Evolutionary conservation across 1,140 invertebrate genomes (phyloP).

Genomic region (Mamestra configurata): DNA sequence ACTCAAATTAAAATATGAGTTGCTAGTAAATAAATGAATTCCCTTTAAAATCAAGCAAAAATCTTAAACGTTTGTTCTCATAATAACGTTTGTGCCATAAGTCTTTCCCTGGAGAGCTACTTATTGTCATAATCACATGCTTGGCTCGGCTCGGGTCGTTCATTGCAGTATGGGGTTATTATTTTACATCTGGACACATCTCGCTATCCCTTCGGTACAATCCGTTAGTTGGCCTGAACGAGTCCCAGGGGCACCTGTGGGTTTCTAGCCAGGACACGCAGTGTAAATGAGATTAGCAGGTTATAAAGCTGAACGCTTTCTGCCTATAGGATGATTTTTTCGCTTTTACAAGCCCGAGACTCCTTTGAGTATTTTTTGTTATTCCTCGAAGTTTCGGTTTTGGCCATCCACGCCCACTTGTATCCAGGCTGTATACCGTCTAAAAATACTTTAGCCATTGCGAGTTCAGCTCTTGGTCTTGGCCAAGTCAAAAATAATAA

Average conservation of each 20-base stretch:
- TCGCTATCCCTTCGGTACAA: neutral
- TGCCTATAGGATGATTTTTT: too few species aligned
- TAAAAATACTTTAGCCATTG: too few species aligned
- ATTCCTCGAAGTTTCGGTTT: too few species aligned
- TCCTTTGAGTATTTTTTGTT: too few species aligned
- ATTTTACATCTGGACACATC: neutral
- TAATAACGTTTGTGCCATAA: neutral
- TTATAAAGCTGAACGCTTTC: too few species aligned
- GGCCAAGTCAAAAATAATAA: neutral
- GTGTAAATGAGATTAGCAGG: neutral
- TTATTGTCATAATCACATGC: neutral
- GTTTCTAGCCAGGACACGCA: neutral
- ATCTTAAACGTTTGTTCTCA: neutral
- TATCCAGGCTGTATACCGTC: too few species aligned
- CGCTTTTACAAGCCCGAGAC: too few species aligned
- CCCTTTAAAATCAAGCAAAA: neutral
- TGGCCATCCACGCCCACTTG: too few species aligned
- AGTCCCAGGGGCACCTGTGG: neutral
- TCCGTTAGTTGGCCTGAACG: neutral
- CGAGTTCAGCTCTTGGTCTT: too few species aligned
- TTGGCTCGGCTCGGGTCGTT: neutral
- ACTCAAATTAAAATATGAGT: too few species aligned
- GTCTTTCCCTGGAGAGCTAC: neutral
- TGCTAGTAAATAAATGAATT: neutral
- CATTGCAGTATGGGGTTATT: slow-evolving; percentile 1